Evolutionary conservation across 2,113 vertebrate genomes (phyloP), one percentile per base, ranked within the genome.

Genomic region (Corythaeola cristata): DNA sequence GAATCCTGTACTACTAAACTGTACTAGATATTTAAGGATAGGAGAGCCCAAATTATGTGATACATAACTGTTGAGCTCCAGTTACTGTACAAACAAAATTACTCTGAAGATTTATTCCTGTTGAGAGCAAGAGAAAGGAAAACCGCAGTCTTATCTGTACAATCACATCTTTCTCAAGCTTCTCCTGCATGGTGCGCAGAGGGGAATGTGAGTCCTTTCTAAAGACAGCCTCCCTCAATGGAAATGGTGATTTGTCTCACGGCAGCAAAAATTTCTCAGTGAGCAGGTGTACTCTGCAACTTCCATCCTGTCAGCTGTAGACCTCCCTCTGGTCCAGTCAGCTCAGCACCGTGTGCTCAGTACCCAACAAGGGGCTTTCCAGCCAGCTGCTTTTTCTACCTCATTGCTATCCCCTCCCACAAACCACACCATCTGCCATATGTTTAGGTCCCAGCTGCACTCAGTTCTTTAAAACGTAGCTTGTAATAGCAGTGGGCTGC

Each of bases 291-390:
- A 59, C 8, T 3, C 64, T 47, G 21, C 5, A 82, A 8, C 9
- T 59, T 63, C 13, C 11, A 45, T 27, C 15, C 49, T 37, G 10
- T 9, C 53, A 64, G 1, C 8, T 17, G 4, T 19, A 78, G 35
- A 49, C 16, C 11, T 47, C 6, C 10, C 4, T 45, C 28, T 37
- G 6, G 8, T 33, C 22, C 10, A 0, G 5, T 11, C 22, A 37
- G 27, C 22, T 78, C 39, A 41, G 37, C 22, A 64, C 3, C 15
- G 8, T 2, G 1, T 47, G 5, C 59, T 47, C 18, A n/a, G 13
- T 6, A 28, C 6, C 7, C 12, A 68, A 37, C 35, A 37, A 15
- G 0, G 4, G 19, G 19, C 3, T 55, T 13, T 22, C 9, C 11
- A 37, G 5, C 3, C 52, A 59, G 21, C 14, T 76, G 37, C 24